phyloP scores from a whole-genome alignment of 2,113 vertebrate genomes.

The Lamprologus speciosus region DNA sequence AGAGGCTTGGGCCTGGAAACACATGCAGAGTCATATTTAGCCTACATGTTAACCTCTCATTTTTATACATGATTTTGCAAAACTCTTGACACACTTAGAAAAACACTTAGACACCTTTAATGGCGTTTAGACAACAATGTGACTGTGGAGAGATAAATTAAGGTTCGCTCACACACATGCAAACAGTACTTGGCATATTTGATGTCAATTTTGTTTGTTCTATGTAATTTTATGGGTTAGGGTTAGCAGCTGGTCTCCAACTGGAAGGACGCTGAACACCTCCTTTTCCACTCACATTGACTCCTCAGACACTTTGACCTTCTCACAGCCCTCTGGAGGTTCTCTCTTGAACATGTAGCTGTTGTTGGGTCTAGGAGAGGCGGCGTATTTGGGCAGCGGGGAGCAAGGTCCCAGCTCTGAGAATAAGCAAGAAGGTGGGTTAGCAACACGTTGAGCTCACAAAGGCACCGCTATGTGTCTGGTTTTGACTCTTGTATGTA shows the following conservation, averaged over 20 bases:
- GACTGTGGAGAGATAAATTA: not conserved
- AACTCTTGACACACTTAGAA: not conserved
- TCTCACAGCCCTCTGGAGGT: slow-evolving; percentile 96
- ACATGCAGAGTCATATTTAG: not conserved
- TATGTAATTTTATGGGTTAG: not conserved
- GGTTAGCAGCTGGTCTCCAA: not conserved
- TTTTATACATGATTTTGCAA: not conserved
- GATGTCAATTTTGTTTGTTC: not conserved
- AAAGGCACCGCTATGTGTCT: not conserved
- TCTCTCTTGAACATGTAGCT: slow-evolving; percentile 99
- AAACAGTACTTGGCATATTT: not conserved
- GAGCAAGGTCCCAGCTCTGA: slow-evolving; percentile 92
- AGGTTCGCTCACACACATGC: not conserved
- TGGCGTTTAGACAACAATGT: not conserved
- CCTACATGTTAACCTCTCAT: not conserved
- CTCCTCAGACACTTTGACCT: slow-evolving; percentile 94
- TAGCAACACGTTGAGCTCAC: not conserved
- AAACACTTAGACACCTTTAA: not conserved
- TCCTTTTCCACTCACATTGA: slow-evolving; percentile 80
- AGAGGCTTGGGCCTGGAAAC: slow-evolving; percentile 84
- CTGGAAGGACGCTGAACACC: not conserved
- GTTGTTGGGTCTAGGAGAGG: slow-evolving; percentile 98
- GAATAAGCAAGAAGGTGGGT: not conserved
- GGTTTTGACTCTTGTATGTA: not conserved
- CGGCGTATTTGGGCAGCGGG: slow-evolving; percentile 95